Evolutionary conservation across 2,797 vertebrate species (phyloP).

Genomic region (Oreortyx pictus): DNA sequence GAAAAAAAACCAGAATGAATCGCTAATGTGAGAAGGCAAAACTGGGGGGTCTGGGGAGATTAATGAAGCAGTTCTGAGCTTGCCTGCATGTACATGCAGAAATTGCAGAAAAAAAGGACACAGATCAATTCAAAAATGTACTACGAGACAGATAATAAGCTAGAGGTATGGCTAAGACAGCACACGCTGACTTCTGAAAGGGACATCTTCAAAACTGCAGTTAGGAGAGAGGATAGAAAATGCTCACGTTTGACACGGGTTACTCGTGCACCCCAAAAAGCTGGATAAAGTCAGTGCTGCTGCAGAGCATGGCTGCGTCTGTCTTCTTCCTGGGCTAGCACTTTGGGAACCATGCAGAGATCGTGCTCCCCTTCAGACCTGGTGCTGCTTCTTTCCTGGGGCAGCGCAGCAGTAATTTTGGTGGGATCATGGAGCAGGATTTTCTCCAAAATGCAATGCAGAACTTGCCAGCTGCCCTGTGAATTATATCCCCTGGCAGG

Average conservation of each 20-base stretch:
- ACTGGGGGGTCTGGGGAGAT: fast-evolving
- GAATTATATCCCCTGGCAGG: background rate
- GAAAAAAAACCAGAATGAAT: background rate
- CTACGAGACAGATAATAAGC: background rate
- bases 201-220: background rate
- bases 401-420: background rate
- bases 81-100: background rate
- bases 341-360: background rate
- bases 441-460: background rate
- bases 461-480: fast-evolving
- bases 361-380: fast-evolving
- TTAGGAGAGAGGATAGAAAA: background rate
- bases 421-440: background rate
- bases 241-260: background rate
- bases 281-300: background rate
- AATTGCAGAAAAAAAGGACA: background rate
- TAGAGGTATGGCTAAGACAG: background rate
- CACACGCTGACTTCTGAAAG: background rate
- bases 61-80: background rate
- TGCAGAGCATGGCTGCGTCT: background rate
- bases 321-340: background rate
- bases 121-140: background rate
- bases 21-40: background rate
- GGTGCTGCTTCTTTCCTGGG: fast-evolving
- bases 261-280: background rate